A percentile compares a stretch with the other conserved stretches of the same genome.
phyloP scores from a whole-genome alignment of 2,113 vertebrate genomes.

The Meles meles region DNA sequence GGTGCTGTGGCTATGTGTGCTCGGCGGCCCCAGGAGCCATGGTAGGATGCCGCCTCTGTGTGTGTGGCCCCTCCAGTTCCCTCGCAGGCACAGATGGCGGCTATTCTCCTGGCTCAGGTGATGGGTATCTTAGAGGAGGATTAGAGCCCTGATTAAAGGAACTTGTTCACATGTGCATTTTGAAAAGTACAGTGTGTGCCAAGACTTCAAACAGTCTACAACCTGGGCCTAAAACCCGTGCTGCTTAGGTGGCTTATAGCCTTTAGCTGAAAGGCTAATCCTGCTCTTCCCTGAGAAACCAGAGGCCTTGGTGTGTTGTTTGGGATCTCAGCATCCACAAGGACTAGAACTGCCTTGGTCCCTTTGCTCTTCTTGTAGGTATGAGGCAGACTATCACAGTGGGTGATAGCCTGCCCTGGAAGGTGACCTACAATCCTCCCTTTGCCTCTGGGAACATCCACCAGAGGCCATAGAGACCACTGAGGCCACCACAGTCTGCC shows the following conservation, averaged over 20 bases:
- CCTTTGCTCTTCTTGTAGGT: rapidly evolving
- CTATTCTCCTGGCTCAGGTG: not conserved
- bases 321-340: not conserved
- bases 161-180: not conserved
- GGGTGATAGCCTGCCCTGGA: rapidly evolving
- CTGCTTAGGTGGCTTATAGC: not conserved
- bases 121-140: not conserved
- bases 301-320: not conserved
- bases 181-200: not conserved
- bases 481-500: not conserved
- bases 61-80: no score
- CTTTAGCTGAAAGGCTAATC: not conserved
- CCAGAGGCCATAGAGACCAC: not conserved
- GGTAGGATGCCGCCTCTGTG: not conserved
- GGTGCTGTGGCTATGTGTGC: rapidly evolving
- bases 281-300: not conserved
- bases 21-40: rapidly evolving
- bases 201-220: not conserved
- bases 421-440: no score
- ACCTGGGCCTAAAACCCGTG: not conserved
- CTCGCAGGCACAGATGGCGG: not conserved
- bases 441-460: not conserved
- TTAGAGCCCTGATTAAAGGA: not conserved
- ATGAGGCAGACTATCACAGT: not conserved
- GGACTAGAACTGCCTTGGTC: not conserved